These are phyloP conservation scores for Alosa alosa DNA, from an alignment of 2,113 vertebrate genomes.

Conservation along the genomic window DNA sequence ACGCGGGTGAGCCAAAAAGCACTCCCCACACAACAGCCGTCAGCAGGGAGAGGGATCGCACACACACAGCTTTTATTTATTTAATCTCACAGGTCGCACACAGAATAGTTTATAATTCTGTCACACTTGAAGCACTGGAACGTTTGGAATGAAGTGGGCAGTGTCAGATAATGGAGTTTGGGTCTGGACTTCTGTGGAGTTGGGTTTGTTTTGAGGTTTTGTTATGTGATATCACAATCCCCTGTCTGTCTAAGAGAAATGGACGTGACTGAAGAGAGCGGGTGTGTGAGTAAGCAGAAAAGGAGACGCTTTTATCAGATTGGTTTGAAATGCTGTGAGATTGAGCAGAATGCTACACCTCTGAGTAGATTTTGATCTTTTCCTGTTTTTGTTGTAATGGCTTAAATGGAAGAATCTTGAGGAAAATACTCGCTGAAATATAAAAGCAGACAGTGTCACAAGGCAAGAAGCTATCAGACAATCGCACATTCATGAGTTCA, in stretches of 20 bases:
- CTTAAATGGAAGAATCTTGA: not conserved
- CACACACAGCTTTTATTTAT: not conserved
- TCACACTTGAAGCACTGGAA: not conserved
- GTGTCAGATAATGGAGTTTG: not conserved
- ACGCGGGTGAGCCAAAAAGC: constrained; percentile 77
- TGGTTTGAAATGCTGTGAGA: not conserved
- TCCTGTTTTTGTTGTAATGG: not conserved
- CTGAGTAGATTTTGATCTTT: not conserved
- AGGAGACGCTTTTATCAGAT: not conserved
- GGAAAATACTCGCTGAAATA: not conserved
- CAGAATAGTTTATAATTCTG: not conserved
- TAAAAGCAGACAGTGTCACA: not conserved
- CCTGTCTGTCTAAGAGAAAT: not conserved
- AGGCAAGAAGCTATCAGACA: not conserved
- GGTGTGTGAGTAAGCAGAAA: not conserved
- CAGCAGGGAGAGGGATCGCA: not conserved
- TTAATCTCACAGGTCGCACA: not conserved
- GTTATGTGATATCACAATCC: not conserved
- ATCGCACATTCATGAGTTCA: not conserved
- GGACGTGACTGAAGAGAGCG: not conserved
- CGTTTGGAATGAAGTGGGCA: not conserved
- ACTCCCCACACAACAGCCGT: not conserved
- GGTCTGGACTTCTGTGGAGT: not conserved
- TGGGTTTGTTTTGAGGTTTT: not conserved
- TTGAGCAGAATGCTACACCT: not conserved